Evolutionary conservation across 1,140 invertebrate genomes (phyloP).

Genomic region (Saccostrea echinata): DNA sequence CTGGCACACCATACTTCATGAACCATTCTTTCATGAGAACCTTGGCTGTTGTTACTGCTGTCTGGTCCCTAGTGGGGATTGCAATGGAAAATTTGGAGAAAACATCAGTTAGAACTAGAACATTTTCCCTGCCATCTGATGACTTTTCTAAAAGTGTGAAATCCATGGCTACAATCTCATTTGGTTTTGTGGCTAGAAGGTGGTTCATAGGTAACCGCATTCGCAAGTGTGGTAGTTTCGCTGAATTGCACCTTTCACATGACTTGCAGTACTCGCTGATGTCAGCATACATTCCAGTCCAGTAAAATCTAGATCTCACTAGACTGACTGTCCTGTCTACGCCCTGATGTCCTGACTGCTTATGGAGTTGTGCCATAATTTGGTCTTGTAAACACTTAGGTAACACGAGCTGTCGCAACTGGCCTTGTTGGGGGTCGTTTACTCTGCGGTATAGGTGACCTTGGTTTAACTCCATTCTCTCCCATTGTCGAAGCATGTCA

Average conservation of each 20-base stretch:
- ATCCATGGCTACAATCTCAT: constrained; percentile 58
- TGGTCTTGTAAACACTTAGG: constrained; percentile 6
- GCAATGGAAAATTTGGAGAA: constrained; percentile 40
- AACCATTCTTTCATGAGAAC: constrained; percentile 60
- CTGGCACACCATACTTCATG: constrained; percentile 50
- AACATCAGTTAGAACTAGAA: constrained; percentile 52
- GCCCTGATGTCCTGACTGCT: constrained; percentile 48
- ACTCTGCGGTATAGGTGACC: constrained; percentile 40
- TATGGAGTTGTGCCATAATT: constrained; percentile 47
- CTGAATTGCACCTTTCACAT: constrained; percentile 44
- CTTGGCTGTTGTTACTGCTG: constrained; percentile 50
- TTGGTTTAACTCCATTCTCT: constrained; percentile 14
- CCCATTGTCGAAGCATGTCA: not conserved
- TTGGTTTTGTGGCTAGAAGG: constrained; percentile 49
- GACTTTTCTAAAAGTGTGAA: constrained; percentile 50
- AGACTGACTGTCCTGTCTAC: constrained; percentile 20
- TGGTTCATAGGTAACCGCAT: constrained; percentile 45
- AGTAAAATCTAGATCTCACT: constrained; percentile 48
- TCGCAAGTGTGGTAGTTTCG: constrained; percentile 38
- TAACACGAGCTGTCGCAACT: constrained; percentile 34
- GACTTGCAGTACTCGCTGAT: constrained; percentile 44
- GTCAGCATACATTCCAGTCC: constrained; percentile 47
- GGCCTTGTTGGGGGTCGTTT: not conserved
- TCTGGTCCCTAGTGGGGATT: constrained; percentile 34
- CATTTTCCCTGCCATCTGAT: constrained; percentile 54